These are phyloP conservation scores for Drosophila nigrodunni DNA, from an alignment of 1,140 invertebrate species.

Conservation along the genomic window DNA sequence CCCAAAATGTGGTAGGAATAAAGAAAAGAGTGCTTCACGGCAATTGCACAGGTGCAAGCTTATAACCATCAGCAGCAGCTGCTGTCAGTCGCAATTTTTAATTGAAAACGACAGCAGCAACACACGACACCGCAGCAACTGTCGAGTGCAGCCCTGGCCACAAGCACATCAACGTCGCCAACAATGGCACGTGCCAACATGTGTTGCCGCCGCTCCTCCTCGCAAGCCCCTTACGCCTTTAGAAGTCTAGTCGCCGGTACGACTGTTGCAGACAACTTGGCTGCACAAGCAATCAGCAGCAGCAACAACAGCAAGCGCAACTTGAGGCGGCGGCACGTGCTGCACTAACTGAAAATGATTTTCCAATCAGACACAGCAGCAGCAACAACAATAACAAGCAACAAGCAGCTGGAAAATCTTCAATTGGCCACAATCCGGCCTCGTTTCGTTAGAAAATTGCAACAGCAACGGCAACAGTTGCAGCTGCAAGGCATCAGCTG, in stretches of 20 bases:
- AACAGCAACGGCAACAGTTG: slow-evolving; percentile 37
- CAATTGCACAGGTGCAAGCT: slow-evolving; percentile 57
- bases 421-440: slow-evolving; percentile 53
- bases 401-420: slow-evolving; percentile 71
- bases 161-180: slow-evolving; percentile 42
- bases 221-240: background rate
- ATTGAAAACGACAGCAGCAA: slow-evolving; percentile 64
- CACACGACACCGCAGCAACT: slow-evolving; percentile 32
- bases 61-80: slow-evolving; percentile 58
- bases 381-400: slow-evolving; percentile 21
- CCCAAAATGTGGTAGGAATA: slow-evolving; percentile 21
- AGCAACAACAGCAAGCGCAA: slow-evolving; percentile 40
- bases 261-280: slow-evolving; percentile 54
- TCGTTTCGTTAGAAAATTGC: slow-evolving; percentile 68
- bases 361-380: slow-evolving; percentile 66
- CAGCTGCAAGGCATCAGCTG: slow-evolving; percentile 70
- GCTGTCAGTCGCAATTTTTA: slow-evolving; percentile 80
- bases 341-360: slow-evolving; percentile 60
- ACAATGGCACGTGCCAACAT: slow-evolving; percentile 73
- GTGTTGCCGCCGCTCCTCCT: slow-evolving; percentile 49
- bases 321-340: slow-evolving; percentile 65
- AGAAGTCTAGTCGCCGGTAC: background rate
- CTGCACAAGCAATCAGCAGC: slow-evolving; percentile 48
- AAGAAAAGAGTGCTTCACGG: slow-evolving; percentile 25
- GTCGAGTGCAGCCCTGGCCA: slow-evolving; percentile 60